phyloP scores from a whole-genome alignment of 2,888 invertebrate species.

The Embidobia sp. region DNA sequence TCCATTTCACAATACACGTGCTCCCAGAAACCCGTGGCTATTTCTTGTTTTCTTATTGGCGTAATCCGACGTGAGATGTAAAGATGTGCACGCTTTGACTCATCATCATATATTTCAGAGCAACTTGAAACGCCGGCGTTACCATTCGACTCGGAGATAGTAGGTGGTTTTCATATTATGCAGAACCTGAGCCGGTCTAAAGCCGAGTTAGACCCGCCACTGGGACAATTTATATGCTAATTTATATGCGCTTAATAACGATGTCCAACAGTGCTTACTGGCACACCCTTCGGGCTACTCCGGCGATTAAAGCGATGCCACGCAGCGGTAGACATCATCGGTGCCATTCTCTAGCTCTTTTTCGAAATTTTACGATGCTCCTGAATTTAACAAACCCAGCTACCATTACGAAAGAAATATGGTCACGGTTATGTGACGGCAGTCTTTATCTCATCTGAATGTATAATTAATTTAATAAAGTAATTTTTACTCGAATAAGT shows the following conservation, averaged over 20 bases:
- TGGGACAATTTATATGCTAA: slow-evolving; percentile 81
- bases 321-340: slow-evolving; percentile 62
- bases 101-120: slow-evolving; percentile 48
- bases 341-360: slow-evolving; percentile 56
- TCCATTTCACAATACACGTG: slow-evolving; percentile 14
- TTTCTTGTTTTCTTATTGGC: slow-evolving; percentile 35
- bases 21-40: slow-evolving; percentile 7
- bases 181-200: slow-evolving; percentile 71
- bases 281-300: slow-evolving; percentile 78
- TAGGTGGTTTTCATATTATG: slow-evolving; percentile 76
- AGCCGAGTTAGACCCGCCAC: slow-evolving; percentile 66
- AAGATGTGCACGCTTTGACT: slow-evolving; percentile 51
- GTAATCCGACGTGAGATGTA: slow-evolving; percentile 45
- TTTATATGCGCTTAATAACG: slow-evolving; percentile 81
- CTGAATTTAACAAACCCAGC: slow-evolving; percentile 39
- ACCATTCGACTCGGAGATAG: slow-evolving; percentile 72
- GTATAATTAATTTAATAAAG: slow-evolving; percentile 51
- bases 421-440: slow-evolving; percentile 23
- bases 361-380: slow-evolving; percentile 49
- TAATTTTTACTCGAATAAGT: slow-evolving; percentile 35
- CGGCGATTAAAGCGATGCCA: slow-evolving; percentile 77
- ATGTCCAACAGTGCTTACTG: slow-evolving; percentile 80
- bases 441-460: slow-evolving; percentile 45
- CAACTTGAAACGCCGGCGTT: slow-evolving; percentile 71
- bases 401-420: slow-evolving; percentile 52